Evolutionary conservation across 2,888 invertebrate species (phyloP), one percentile per base, ranked within the genome.

Genomic region (Urechis unicinctus): DNA sequence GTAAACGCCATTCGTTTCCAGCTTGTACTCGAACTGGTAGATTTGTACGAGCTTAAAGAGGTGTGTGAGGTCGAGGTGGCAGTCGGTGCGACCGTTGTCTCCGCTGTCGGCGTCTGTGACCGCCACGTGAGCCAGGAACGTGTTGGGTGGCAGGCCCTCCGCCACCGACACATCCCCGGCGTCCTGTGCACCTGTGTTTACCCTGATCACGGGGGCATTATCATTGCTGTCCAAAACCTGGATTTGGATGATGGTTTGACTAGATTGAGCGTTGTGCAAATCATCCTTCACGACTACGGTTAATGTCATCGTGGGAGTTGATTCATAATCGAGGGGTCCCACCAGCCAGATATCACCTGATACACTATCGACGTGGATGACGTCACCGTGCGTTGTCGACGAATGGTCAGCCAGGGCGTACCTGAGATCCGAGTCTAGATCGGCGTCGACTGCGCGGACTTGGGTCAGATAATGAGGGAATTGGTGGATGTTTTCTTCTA

Each of bases 351-450:
- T n/a, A n/a, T n/a, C n/a, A n/a, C n/a, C n/a, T n/a, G n/a, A n/a
- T n/a, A n/a, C n/a, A n/a, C n/a, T n/a, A n/a, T n/a, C n/a, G n/a
- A n/a, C n/a, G n/a, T n/a, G n/a, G n/a, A n/a, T n/a, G n/a, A n/a
- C n/a, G 55, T 53, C 21, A 73, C 50, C n/a, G n/a, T n/a, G n/a
- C n/a, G n/a, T n/a, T n/a, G n/a, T n/a, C n/a, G n/a, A n/a, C n/a
- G n/a, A n/a, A n/a, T n/a, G n/a, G n/a, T n/a, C 60, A n/a, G n/a
- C n/a, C 90, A 88, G 80, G 92, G 91, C 72, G 88, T 87, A 17
- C 88, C 88, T 69, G n/a, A n/a, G n/a, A n/a, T n/a, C n/a, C n/a
- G 88, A 87, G 76, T 94, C 94, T 61, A 84, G 83, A 81, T 94
- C 94, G 54, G 82, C 84, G 3, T 92, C 92, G 55, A 83, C 83